Base-by-base conservation (phyloP, 2,797 vertebrate species). In the Falco novaeseelandiae region DNA sequence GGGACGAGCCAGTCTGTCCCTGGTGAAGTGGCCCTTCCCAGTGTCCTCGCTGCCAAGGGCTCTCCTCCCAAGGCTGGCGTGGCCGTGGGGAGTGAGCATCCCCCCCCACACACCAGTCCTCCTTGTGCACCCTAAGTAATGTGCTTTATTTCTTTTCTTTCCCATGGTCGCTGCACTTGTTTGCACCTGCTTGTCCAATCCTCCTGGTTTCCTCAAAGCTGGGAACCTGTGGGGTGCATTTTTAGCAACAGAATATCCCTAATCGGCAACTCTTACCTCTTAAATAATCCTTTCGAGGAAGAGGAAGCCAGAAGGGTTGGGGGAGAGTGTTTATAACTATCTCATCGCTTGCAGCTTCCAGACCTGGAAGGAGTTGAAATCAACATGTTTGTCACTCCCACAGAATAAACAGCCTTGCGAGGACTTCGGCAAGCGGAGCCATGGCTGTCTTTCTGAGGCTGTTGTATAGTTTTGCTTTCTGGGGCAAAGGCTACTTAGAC, bases 401-500 rank as follows among this genome's bases (percentile, higher is more conserved):
- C 89, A 67, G 77, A 87, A 62, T 22, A 67, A 95, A 73, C 88
- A 77, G 58, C 66, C 40, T 59, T 16, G 30, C 0, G 0, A 84
- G 54, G 92, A 77, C 91, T 87, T 93, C 59, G 92, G 71, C 63
- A 89, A 85, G 76, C 0, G 0, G 61, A 87, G 25, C 66, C 0
- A 0, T 57, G 36, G 32, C 76, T 4, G 6, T 14, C 61, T 91
- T 81, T 74, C 84, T 0, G 1, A 95, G 58, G 54, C 73, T 0
- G 2, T 29, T 58, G 32, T 49, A 19, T 52, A 59, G 58, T 91
- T 91, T 91, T 95, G 74, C 70, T 96, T 96, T 91, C 87, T 74
- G 86, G 88, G 90, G 80, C 87, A 74, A 91, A 90, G 58, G 55
- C 87, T 89, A 58, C 71, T 94, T 77, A 85, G 94, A 91, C 78